These are phyloP conservation scores for Pseudomyrmex cubaensis DNA, from an alignment of 1,140 invertebrate genomes.

Conservation along the genomic window DNA sequence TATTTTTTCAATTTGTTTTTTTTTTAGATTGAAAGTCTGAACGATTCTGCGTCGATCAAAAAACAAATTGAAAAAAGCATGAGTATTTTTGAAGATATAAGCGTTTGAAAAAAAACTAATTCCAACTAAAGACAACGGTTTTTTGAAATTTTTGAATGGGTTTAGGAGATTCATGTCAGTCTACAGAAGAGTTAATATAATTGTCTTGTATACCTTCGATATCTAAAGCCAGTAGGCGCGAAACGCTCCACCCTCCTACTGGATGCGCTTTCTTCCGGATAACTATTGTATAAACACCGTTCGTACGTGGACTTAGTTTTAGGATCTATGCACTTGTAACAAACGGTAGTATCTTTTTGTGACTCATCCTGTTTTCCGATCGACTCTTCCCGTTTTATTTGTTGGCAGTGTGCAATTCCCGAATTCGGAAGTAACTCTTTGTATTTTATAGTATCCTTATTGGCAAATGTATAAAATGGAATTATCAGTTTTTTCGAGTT, in stretches of 20 bases:
- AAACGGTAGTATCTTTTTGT: slow-evolving; percentile 82
- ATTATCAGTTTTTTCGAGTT: slow-evolving; percentile 72
- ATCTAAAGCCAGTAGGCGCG: slow-evolving; percentile 9
- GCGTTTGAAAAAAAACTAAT: too few relatives aligned
- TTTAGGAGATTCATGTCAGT: background rate
- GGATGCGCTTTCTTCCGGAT: slow-evolving; percentile 88
- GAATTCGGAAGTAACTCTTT: slow-evolving; percentile 70
- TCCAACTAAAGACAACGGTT: too few relatives aligned
- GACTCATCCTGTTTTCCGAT: background rate
- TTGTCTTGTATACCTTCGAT: background rate
- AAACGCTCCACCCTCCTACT: slow-evolving; percentile 76
- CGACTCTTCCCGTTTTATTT: slow-evolving; percentile 59
- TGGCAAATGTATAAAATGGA: slow-evolving; percentile 60
- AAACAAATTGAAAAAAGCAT: too few relatives aligned
- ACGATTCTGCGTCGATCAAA: too few relatives aligned
- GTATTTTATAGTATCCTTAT: slow-evolving; percentile 59
- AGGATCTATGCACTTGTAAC: slow-evolving; percentile 88
- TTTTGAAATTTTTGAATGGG: background rate
- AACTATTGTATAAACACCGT: slow-evolving; percentile 89
- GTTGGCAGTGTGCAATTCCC: slow-evolving; percentile 71
- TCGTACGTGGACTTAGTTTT: slow-evolving; percentile 90
- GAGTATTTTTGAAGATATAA: too few relatives aligned
- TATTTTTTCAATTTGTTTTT: too few relatives aligned
- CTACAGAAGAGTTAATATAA: background rate
- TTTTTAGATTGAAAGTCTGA: too few relatives aligned